Evolutionary conservation across 2,888 invertebrate genomes (phyloP), one percentile per base, ranked within the genome.

Genomic region (Sialis fuliginosa): DNA sequence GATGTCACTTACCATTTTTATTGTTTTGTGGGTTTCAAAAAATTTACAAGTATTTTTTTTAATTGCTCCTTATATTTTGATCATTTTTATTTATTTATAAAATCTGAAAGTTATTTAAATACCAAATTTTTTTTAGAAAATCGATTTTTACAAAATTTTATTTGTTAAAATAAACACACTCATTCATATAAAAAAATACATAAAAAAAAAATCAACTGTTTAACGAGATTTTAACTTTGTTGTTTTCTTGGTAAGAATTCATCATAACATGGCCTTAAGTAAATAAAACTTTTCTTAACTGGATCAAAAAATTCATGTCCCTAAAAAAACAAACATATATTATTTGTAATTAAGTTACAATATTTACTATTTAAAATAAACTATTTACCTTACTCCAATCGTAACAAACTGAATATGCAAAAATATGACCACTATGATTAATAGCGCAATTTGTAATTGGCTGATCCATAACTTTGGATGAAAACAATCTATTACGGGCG

Each of bases 401-500:
- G 62, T 98, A 99, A 52, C 95, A 91, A 22, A 91, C 87, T 4
- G 96, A 80, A 65, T 97, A 98, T 0, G 96, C 97, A 67, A 98
- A 96, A 57, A 98, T 92, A 64, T 95, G 91, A 4, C 98, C 98
- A 62, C 82, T 88, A 56, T 87, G 83, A 68, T 95, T 96, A 65
- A 99, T 95, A 53, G 88, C 84, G 61, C 92, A 93, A 55, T 83
- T 78, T 37, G 91, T 87, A 52, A 97, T 87, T 1, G 95, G 80
- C 62, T 93, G 92, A 59, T 95, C 95, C 75, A 96, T 82, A 48
- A 80, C 70, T 60, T 98, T 97, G 0, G 95, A 95, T 2, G 92
- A 88, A 69, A 97, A 97, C 50, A 99, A 73, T 66, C 97, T 97
- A 47, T 96, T 97, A 50, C 97, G 76, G 4, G 96, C 95, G 68